A percentile compares a stretch with the other conserved stretches of the same genome.
These are phyloP conservation scores for Papilio protenor DNA, from an alignment of 2,888 invertebrate species.

Conservation along the genomic window DNA sequence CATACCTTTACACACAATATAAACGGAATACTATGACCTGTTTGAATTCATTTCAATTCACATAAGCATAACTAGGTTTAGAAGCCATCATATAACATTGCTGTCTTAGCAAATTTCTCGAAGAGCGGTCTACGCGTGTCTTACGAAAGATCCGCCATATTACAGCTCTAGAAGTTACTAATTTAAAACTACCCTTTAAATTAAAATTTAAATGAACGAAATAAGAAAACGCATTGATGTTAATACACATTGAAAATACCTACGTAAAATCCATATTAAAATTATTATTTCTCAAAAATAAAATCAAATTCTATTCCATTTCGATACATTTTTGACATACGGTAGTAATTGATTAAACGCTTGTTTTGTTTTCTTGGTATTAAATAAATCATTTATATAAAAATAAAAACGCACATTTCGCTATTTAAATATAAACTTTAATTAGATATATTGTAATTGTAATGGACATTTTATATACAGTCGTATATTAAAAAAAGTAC, in stretches of 20 bases:
- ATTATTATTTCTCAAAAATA: background rate
- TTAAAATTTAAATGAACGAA: background rate
- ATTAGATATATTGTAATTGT: background rate
- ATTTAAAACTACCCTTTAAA: constrained; percentile 6
- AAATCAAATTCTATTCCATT: background rate
- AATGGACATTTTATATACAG: background rate
- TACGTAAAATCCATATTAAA: background rate
- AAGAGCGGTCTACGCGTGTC: background rate
- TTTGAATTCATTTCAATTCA: background rate
- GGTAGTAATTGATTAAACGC: background rate
- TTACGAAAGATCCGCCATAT: background rate
- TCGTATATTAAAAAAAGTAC: background rate
- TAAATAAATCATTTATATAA: background rate
- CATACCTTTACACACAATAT: background rate
- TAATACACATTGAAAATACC: background rate
- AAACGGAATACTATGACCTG: background rate
- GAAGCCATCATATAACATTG: background rate
- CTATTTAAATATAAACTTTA: background rate
- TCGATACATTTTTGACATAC: background rate
- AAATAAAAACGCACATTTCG: background rate
- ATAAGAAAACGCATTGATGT: background rate
- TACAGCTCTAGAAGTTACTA: background rate
- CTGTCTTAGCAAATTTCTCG: background rate
- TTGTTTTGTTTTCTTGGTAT: background rate
- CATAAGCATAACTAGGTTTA: background rate